A percentile compares a stretch with the other conserved stretches of the same genome.
These are phyloP conservation scores for Masticophis lateralis DNA, from an alignment of 2,797 vertebrate genomes.

Conservation along the genomic window DNA sequence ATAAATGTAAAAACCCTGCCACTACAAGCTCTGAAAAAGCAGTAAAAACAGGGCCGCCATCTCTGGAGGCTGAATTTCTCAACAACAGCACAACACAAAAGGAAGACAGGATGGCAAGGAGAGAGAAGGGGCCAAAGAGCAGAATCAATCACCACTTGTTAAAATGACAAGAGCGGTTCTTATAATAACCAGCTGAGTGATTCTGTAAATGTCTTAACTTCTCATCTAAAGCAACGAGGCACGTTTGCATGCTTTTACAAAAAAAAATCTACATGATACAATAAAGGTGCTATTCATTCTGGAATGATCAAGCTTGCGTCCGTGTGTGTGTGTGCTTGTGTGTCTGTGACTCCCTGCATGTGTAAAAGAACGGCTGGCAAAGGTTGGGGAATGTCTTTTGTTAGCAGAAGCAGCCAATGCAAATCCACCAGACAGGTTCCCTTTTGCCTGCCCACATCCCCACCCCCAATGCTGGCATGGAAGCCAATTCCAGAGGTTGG, in stretches of 20 bases:
- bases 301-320: not conserved
- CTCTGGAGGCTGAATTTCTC: not conserved
- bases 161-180: not conserved
- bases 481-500: not conserved
- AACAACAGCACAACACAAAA: not conserved
- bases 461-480: not conserved
- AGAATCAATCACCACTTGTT: not conserved
- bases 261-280: not conserved
- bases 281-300: not conserved
- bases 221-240: not conserved
- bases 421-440: not conserved
- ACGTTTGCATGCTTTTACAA: not conserved
- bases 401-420: not conserved
- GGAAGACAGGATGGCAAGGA: not conserved
- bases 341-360: accelerated
- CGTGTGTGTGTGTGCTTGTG: not conserved
- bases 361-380: not conserved
- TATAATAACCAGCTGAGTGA: not conserved
- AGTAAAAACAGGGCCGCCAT: not conserved
- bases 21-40: not conserved
- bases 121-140: not conserved
- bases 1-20: not conserved
- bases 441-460: not conserved
- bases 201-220: not conserved
- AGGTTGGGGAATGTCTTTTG: not conserved